Percentiles rank a stretch among this genome's conserved stretches.
Evolutionary conservation across 2,113 vertebrate genomes (phyloP).

Genomic region (Callospermophilus lateralis): DNA sequence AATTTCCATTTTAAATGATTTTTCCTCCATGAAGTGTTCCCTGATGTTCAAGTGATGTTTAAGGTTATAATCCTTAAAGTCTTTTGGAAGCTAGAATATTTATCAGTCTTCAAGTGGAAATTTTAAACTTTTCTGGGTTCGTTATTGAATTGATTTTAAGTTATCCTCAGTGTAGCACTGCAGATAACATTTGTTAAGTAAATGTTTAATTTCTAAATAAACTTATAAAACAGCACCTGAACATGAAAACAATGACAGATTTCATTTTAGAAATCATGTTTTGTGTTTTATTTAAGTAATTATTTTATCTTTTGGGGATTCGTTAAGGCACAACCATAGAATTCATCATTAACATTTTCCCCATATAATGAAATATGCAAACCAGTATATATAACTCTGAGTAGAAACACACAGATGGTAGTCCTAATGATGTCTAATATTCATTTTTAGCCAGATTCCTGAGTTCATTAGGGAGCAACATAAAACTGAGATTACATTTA

Average conservation of each 20-base stretch:
- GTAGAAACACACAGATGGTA: neutral
- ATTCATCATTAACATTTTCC: neutral
- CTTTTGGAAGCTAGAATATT: neutral
- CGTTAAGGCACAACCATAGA: neutral
- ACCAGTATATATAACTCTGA: neutral
- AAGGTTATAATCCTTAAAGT: neutral
- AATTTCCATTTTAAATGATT: neutral
- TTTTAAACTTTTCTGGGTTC: neutral
- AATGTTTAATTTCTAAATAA: neutral
- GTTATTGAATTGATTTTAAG: neutral
- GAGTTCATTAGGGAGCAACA: neutral
- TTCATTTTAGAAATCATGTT: slow-evolving; percentile 3
- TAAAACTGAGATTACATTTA: neutral
- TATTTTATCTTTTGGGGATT: neutral
- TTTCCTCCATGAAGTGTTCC: neutral
- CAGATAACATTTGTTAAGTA: neutral
- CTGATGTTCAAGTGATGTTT: neutral
- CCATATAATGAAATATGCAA: neutral
- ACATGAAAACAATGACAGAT: neutral
- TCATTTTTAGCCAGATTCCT: slow-evolving; percentile 53
- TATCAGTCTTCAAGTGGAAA: neutral
- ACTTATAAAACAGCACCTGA: neutral
- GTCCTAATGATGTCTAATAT: slow-evolving; percentile 30
- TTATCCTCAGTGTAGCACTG: neutral
- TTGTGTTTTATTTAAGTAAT: neutral